Evolutionary conservation across 1,140 invertebrate species (phyloP).

Genomic region (Heliconius himera): DNA sequence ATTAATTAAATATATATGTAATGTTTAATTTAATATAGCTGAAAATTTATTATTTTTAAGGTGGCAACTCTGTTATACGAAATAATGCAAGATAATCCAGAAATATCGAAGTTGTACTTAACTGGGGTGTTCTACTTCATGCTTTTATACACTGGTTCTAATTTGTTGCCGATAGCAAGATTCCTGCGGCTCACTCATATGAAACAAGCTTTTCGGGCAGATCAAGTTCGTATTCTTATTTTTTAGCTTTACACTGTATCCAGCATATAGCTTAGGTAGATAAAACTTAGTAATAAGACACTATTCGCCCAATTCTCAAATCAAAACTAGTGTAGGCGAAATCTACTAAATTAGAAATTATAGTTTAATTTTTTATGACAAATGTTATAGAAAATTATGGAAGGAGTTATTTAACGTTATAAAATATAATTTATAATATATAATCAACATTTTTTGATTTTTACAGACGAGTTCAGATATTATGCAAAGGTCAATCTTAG

Average conservation of each 20-base stretch:
- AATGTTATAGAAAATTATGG: no score
- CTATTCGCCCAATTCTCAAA: no score
- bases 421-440: no score
- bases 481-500: slow-evolving; percentile 93
- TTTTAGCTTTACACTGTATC: no score
- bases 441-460: slow-evolving; percentile 56
- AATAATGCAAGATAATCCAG: slow-evolving; percentile 97
- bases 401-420: no score
- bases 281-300: no score
- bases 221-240: slow-evolving; percentile 86
- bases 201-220: slow-evolving; percentile 95
- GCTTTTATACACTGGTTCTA: slow-evolving; percentile 99
- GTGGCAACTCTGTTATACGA: slow-evolving; percentile 92
- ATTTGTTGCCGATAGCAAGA: slow-evolving; percentile 96
- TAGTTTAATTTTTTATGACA: no score
- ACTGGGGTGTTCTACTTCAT: slow-evolving; percentile 99
- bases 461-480: slow-evolving; percentile 86
- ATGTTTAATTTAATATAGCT: neutral
- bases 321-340: no score
- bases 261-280: no score
- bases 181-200: slow-evolving; percentile 97
- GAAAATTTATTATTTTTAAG: slow-evolving; percentile 71
- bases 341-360: no score
- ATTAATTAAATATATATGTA: neutral
- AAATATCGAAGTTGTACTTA: slow-evolving; percentile 95